phyloP scores from a whole-genome alignment of 2,888 invertebrate genomes.

The Odontomyia ornata region DNA sequence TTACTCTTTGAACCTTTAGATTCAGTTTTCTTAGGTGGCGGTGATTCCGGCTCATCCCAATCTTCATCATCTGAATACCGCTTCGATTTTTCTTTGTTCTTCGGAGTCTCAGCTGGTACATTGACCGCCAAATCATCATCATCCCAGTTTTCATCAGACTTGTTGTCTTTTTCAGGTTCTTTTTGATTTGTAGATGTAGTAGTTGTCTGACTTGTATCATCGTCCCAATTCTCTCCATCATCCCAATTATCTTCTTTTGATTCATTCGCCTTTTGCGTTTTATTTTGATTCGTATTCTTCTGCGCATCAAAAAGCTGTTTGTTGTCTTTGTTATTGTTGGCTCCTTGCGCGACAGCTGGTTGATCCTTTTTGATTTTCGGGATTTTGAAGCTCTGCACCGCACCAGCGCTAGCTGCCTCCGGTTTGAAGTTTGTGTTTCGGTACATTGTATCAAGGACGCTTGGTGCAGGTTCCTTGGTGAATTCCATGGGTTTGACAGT shows the following conservation, averaged over 20 bases:
- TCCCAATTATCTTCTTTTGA: slow-evolving; percentile 4
- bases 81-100: neutral
- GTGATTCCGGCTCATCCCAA: slow-evolving; percentile 53
- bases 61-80: neutral
- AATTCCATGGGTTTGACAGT: slow-evolving; percentile 25
- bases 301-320: neutral
- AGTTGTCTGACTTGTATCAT: slow-evolving; percentile 46
- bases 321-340: neutral
- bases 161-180: neutral
- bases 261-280: neutral
- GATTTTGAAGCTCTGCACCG: slow-evolving; percentile 39
- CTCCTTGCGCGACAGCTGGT: neutral
- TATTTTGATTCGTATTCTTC: neutral
- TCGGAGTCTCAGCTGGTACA: slow-evolving; percentile 8
- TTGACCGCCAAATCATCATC: neutral
- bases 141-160: neutral
- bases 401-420: neutral
- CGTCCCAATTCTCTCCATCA: slow-evolving; percentile 6
- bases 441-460: slow-evolving; percentile 59
- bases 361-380: slow-evolving; percentile 40
- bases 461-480: slow-evolving; percentile 45
- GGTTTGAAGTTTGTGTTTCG: slow-evolving; percentile 50
- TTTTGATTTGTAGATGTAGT: neutral
- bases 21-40: no score
- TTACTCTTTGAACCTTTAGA: no score